These are phyloP conservation scores for Antechinus stuartii DNA, from an alignment of 2,113 vertebrate species.

Conservation along the genomic window DNA sequence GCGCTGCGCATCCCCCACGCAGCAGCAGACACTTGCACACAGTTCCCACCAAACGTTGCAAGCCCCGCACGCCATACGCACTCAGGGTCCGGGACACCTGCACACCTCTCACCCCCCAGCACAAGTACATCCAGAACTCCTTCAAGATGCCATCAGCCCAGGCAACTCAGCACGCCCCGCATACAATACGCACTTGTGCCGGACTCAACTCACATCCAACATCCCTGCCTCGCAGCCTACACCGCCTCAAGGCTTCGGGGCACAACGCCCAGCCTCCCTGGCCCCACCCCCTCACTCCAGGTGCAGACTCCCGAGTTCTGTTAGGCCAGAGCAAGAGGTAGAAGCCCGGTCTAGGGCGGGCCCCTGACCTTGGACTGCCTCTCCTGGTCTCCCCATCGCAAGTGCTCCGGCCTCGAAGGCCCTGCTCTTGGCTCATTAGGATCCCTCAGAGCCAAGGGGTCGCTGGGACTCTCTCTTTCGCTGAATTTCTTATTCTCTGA, in stretches of 20 bases:
- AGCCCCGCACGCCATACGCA: too few relatives aligned
- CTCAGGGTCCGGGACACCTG: too few relatives aligned
- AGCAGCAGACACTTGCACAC: too few relatives aligned
- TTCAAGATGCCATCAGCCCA: neutral
- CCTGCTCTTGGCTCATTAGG: accelerated
- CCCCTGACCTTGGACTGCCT: conserved; percentile 68
- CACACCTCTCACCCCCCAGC: neutral
- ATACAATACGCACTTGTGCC: neutral
- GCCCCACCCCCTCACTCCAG: neutral
- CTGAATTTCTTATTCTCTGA: neutral
- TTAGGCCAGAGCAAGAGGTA: neutral
- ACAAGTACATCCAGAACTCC: neutral
- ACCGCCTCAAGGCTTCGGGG: too few relatives aligned
- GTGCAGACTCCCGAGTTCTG: neutral
- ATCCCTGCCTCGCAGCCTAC: too few relatives aligned
- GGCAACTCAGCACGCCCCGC: neutral
- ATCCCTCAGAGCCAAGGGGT: neutral
- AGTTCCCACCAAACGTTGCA: too few relatives aligned
- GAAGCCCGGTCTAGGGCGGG: neutral
- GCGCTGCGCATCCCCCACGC: too few relatives aligned
- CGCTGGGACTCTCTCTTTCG: accelerated
- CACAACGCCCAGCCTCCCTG: neutral
- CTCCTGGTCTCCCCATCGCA: conserved; percentile 23
- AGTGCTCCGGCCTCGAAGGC: accelerated
- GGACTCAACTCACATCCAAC: too few relatives aligned